These are phyloP conservation scores for Apodemia mormo DNA, from an alignment of 2,888 invertebrate species.

Conservation along the genomic window DNA sequence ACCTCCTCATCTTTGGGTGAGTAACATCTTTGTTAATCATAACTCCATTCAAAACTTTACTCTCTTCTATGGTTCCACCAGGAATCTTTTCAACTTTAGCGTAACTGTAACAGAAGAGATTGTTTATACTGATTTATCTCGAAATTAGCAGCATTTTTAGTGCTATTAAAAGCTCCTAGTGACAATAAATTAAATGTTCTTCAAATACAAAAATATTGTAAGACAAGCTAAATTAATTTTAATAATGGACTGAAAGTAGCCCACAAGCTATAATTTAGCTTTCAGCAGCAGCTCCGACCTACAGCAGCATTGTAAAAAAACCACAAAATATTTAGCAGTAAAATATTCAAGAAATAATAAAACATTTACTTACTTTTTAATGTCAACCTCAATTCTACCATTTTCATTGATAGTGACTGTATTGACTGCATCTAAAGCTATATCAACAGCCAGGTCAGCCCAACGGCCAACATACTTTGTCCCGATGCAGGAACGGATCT, in stretches of 20 bases:
- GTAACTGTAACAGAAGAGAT: conserved; percentile 79
- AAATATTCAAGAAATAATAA: neutral
- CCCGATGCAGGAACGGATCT: conserved; percentile 94
- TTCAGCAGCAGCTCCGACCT: too few relatives aligned
- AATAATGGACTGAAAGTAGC: too few relatives aligned
- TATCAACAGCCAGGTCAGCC: conserved; percentile 97
- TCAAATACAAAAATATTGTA: too few relatives aligned
- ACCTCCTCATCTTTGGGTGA: conserved; percentile 97
- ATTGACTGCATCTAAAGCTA: conserved; percentile 96
- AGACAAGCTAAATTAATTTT: too few relatives aligned
- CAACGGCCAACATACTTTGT: conserved; percentile 98
- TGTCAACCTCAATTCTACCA: conserved; percentile 97
- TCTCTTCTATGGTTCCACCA: conserved; percentile 97
- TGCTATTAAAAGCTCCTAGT: too few relatives aligned
- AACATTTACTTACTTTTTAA: conserved; percentile 86
- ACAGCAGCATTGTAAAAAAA: too few relatives aligned
- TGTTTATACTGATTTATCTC: neutral
- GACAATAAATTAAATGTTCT: too few relatives aligned
- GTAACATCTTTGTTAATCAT: conserved; percentile 99
- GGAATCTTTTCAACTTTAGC: conserved; percentile 97
- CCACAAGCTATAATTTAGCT: too few relatives aligned
- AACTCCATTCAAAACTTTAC: conserved; percentile 94
- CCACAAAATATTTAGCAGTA: too few relatives aligned
- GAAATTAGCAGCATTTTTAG: too few relatives aligned
- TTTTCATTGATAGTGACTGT: conserved; percentile 94